These are phyloP conservation scores for Microctenopoma stevenorrisi DNA, from an alignment of 2,797 vertebrate genomes.

Conservation along the genomic window DNA sequence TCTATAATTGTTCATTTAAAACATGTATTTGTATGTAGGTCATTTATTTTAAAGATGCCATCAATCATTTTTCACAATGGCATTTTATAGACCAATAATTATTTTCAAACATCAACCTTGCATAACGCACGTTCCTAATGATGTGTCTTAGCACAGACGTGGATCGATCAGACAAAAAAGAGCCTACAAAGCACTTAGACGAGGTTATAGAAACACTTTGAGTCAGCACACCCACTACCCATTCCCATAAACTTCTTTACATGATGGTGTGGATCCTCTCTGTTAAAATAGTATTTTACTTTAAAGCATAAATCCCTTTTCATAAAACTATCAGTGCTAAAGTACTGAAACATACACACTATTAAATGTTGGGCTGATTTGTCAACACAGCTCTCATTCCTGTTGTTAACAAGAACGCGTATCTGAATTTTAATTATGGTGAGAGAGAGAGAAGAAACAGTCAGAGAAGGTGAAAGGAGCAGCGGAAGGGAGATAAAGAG, in stretches of 20 bases:
- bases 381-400: constrained; percentile 20
- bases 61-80: no score
- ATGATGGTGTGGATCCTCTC: constrained; percentile 7
- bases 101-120: no score
- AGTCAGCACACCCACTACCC: constrained; percentile 42
- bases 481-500: neutral
- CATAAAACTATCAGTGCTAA: constrained; percentile 12
- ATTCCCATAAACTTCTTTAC: constrained; percentile 10
- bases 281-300: neutral
- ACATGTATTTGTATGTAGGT: no score
- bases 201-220: constrained; percentile 37
- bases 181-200: constrained; percentile 32
- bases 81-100: no score
- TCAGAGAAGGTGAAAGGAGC: neutral
- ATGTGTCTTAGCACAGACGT: constrained; percentile 14
- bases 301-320: constrained; percentile 15
- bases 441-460: constrained; percentile 16
- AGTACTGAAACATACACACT: constrained; percentile 21
- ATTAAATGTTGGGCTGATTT: constrained; percentile 13
- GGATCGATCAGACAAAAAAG: constrained; percentile 17
- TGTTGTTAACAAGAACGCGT: constrained; percentile 28
- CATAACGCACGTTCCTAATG: neutral
- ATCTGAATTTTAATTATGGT: constrained; percentile 38
- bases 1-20: neutral
- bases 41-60: no score